Base-by-base conservation (phyloP, 2,888 invertebrate species). In the Microctonus aethiopoides region DNA sequence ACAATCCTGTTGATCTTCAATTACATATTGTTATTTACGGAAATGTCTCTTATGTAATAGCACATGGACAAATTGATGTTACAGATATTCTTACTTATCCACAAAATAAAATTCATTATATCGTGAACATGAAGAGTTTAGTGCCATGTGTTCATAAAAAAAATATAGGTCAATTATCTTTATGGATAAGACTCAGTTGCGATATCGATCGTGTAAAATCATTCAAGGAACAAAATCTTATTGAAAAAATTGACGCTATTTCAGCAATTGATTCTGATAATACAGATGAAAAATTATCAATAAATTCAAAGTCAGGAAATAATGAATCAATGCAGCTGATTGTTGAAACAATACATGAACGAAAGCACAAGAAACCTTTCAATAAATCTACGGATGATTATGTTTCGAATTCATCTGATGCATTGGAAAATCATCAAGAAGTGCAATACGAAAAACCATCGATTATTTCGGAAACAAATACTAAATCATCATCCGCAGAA, bases 51-150 rank as follows among this genome's bases (percentile, higher is more conserved):
- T 78, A 75, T 26, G 65, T 72, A 3, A 65, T 81, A 0, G 84
- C 81, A 3, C 72, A 72, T 13, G 82, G 80, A 2, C 79, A 78
- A 63, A 74, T 83, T 4, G 76, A 75, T 67, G 72, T 83, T 64
- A 78, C 79, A 59, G 80, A 84, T 56, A 80, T 83, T 34, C 66
- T 84, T 11, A 78, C 82, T 70, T 81, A 83, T 76, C 84, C 84
- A 0, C 81, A 83, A 63, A 84, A 80, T 65, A 84, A 84, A 57
- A 64, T 83, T 32, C 79, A 80, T 46, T 84, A 82, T 24, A 74
- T 80, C 2, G 74, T 76, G 0, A 77, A 81, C 3, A 73, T 84
- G 52, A 77, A 78, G n/a, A 77, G 81, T 56, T 61, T 74, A 9
- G 61, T 76, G 7, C 66, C 78, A 4, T 72, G 75, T 41, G 72